These are phyloP conservation scores for Zele albiditarsus DNA, from an alignment of 2,888 invertebrate species.

Conservation along the genomic window DNA sequence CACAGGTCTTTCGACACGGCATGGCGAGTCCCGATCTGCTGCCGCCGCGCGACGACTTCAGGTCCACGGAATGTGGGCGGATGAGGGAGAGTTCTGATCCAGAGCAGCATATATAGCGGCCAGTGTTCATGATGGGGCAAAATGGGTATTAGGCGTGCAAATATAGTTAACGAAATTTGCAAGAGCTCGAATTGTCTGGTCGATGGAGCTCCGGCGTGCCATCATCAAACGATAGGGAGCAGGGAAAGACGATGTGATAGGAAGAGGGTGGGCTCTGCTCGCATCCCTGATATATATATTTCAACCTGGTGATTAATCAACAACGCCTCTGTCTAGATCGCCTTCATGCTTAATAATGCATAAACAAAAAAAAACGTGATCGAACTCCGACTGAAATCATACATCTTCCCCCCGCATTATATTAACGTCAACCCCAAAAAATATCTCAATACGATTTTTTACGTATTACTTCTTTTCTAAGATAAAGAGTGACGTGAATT, in stretches of 20 bases:
- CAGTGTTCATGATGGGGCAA: slow-evolving; percentile 58
- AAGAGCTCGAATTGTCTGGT: background rate
- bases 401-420: too few species aligned
- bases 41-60: slow-evolving; percentile 60
- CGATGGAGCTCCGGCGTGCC: background rate
- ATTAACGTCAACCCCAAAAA: too few species aligned
- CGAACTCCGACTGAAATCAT: too few species aligned
- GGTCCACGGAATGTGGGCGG: slow-evolving; percentile 52
- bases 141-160: slow-evolving; percentile 62
- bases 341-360: slow-evolving; percentile 40
- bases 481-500: too few species aligned
- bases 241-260: slow-evolving; percentile 67
- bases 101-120: slow-evolving; percentile 36
- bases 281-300: slow-evolving; percentile 25
- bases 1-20: slow-evolving; percentile 39
- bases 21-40: slow-evolving; percentile 42
- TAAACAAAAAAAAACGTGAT: too few species aligned
- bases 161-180: background rate
- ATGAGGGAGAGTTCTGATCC: slow-evolving; percentile 46
- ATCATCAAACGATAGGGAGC: slow-evolving; percentile 60
- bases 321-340: slow-evolving; percentile 55
- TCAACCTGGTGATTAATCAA: slow-evolving; percentile 57
- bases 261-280: slow-evolving; percentile 66
- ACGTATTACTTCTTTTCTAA: too few species aligned
- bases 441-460: too few species aligned